These are phyloP conservation scores for Cybosia mesomella DNA, from an alignment of 2,888 invertebrate genomes.

Conservation along the genomic window DNA sequence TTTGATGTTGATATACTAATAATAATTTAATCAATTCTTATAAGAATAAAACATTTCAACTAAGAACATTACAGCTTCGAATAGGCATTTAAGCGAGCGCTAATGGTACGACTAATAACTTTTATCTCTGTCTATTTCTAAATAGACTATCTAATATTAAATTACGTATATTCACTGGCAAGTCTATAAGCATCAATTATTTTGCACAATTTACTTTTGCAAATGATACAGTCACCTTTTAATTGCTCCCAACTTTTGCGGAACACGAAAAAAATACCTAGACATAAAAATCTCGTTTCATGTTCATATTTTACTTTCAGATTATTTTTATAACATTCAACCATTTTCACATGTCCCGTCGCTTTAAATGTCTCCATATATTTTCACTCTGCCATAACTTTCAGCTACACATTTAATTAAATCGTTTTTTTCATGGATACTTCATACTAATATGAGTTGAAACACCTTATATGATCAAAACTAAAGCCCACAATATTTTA, in stretches of 20 bases:
- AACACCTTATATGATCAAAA: conserved; percentile 3
- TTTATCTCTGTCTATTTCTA: too few relatives aligned
- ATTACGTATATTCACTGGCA: too few relatives aligned
- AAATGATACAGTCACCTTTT: conserved; percentile 23
- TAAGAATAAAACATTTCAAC: too few relatives aligned
- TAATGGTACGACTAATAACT: too few relatives aligned
- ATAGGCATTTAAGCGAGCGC: too few relatives aligned
- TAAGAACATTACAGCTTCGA: too few relatives aligned
- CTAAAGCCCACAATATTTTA: background rate
- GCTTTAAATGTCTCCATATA: background rate
- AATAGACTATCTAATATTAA: too few relatives aligned
- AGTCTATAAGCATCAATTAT: background rate
- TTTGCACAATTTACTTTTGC: background rate
- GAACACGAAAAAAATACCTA: conserved; percentile 22
- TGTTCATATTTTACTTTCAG: conserved; percentile 21
- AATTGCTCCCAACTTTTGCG: conserved; percentile 47
- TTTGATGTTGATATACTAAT: too few relatives aligned
- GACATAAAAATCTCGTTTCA: conserved; percentile 24
- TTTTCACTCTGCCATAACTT: conserved; percentile 1
- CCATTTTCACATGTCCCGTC: conserved; percentile 11
- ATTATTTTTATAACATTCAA: conserved; percentile 20
- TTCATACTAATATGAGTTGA: conserved; percentile 3
- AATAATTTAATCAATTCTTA: too few relatives aligned
- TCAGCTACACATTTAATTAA: conserved; percentile 10
- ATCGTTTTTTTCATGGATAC: background rate